Conservation (phyloP, 1,140 invertebrate species). For the Papilio machaon region DNA sequence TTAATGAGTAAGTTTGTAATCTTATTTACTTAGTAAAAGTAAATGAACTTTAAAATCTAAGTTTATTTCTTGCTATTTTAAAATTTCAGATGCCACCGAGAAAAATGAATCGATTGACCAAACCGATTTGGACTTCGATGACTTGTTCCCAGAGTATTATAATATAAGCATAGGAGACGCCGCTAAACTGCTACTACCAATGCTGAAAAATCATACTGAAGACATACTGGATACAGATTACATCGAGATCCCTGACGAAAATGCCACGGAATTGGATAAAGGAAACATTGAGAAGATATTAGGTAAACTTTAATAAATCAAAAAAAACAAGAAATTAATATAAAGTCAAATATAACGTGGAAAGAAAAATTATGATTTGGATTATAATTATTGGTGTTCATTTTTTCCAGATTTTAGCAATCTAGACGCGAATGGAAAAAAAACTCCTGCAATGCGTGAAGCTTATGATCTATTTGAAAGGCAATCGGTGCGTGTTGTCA, state of each 20-base stretch:
- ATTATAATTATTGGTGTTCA: not conserved
- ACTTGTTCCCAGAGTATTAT: conserved; percentile 2
- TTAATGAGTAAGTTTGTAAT: not conserved
- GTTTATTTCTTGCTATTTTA: not conserved
- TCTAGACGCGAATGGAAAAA: conserved; percentile 6
- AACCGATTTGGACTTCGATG: conserved; percentile 31
- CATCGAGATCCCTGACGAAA: conserved; percentile 21
- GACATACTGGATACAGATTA: conserved; percentile 32
- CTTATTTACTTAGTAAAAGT: not conserved
- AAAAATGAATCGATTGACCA: not conserved
- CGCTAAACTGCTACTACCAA: conserved; percentile 17
- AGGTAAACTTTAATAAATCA: not conserved
- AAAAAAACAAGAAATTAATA: not conserved
- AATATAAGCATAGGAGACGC: not conserved
- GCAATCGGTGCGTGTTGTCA: conserved; percentile 27
- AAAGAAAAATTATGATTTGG: too few relatives aligned
- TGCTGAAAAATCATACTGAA: conserved; percentile 37
- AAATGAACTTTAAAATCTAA: too few relatives aligned
- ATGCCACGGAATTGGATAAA: conserved; percentile 5
- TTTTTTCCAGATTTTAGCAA: conserved; percentile 3
- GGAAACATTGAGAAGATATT: not conserved
- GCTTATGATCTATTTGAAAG: conserved; percentile 19
- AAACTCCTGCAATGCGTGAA: not conserved
- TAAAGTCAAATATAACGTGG: not conserved
- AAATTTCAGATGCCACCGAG: conserved; percentile 22